Evolutionary conservation across 2,888 invertebrate species (phyloP), one percentile per base, ranked within the genome.

Genomic region (Plebejus anna): DNA sequence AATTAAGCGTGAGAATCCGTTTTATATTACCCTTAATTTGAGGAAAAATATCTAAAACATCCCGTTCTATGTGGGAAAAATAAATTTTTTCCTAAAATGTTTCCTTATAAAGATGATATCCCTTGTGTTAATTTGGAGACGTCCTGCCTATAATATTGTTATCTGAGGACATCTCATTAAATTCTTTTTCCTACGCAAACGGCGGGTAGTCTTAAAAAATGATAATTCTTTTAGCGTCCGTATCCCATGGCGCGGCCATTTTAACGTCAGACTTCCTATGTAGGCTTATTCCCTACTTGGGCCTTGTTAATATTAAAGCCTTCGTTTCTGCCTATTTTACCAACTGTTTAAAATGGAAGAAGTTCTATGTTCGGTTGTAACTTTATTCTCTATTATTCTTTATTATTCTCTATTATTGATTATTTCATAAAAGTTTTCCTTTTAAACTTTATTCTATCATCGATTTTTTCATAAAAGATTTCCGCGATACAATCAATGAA

Each of bases 91-190:
- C 42, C n/a, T n/a, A 42, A 70, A 70, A 70, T 70, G 9, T 70
- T 70, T 70, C 70, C 36, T 70, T 70, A 70, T 2, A 70, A 16
- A 42, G 28, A 4, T 22, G 9, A 42, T 71, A 42, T 71, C 71
- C 51, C 55, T 55, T 70, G 55, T 55, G 32, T 57, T 76, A 55
- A 70, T 57, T 70, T 70, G 70, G 32, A 66, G 51, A 51, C 59
- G 38, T 75, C 66, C 16, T 66, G 57, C 61, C 13, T 75, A 77
- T 73, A 76, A 82, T 82, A 83, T 81, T 80, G 82, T 81, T 83
- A 82, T 80, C 81, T 78, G 80, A 82, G 83, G 83, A 84, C 82
- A 81, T 83, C 84, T 85, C 84, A 84, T 86, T 85, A 86, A 84
- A 81, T 81, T 85, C 82, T 82, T 76, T 79, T 75, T 78, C 79